phyloP scores from a whole-genome alignment of 2,113 vertebrate species.

The Nesoenas mayeri region DNA sequence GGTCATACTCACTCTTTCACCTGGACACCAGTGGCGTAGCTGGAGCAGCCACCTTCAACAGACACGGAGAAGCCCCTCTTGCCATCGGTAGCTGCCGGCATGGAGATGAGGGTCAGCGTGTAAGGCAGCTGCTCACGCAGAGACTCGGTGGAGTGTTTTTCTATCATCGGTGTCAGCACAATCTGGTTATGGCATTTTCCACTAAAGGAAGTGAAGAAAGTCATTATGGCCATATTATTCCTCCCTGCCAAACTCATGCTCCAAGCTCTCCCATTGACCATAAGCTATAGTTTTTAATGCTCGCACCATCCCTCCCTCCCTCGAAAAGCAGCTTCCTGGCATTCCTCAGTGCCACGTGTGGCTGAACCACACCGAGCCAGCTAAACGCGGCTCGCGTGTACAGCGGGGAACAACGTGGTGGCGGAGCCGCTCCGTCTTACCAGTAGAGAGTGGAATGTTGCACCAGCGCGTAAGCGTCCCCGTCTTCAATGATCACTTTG shows the following conservation, averaged over 20 bases:
- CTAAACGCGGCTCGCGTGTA: background rate
- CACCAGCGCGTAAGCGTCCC: slow-evolving; percentile 92
- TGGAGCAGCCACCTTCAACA: slow-evolving; percentile 81
- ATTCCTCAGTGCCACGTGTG: background rate
- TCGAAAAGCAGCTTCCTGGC: background rate
- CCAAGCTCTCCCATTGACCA: background rate
- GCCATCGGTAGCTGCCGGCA: slow-evolving; percentile 89
- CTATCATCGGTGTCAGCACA: slow-evolving; percentile 91
- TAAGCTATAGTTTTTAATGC: background rate
- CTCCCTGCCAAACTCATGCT: background rate
- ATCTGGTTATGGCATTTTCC: slow-evolving; percentile 95
- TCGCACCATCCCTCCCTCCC: background rate
- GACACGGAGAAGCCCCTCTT: slow-evolving; percentile 90
- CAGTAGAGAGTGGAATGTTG: slow-evolving; percentile 92
- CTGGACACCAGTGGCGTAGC: slow-evolving; percentile 85
- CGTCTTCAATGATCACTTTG: slow-evolving; percentile 93
- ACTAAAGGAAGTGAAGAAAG: slow-evolving; percentile 66
- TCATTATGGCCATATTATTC: background rate
- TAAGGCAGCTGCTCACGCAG: slow-evolving; percentile 89
- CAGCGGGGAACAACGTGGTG: background rate
- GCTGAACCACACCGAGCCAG: background rate
- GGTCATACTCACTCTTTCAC: slow-evolving; percentile 92
- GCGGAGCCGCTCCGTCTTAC: slow-evolving; percentile 72
- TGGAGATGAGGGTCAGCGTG: slow-evolving; percentile 90
- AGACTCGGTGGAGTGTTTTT: slow-evolving; percentile 87